phyloP scores from a whole-genome alignment of 2,113 vertebrate genomes.

The Labeo catla region DNA sequence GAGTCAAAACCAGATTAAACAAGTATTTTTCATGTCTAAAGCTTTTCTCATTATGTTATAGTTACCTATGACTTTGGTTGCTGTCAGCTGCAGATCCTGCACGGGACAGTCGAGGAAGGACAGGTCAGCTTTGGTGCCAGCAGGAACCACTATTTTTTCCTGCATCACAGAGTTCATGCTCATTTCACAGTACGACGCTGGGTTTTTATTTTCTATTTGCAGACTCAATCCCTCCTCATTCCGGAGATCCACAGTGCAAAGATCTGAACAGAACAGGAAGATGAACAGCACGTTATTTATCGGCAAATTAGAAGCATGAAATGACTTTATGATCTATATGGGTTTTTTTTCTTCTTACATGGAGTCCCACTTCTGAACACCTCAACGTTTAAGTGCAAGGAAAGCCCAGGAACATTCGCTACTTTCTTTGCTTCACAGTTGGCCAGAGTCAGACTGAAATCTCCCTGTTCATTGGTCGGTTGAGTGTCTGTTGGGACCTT shows the following conservation, averaged over 20 bases:
- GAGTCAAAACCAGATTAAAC: not conserved
- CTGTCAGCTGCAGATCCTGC: constrained; percentile 78
- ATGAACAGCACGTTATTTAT: not conserved
- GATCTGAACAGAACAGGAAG: constrained; percentile 61
- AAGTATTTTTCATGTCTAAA: not conserved
- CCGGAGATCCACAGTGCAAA: constrained; percentile 79
- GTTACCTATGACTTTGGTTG: constrained; percentile 73
- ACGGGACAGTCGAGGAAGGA: constrained; percentile 86
- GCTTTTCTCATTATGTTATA: not conserved
- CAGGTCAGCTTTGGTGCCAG: constrained; percentile 73
- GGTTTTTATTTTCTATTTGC: constrained; percentile 74
- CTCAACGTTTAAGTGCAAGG: constrained; percentile 78
- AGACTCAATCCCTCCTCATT: constrained; percentile 72
- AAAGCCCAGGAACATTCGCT: constrained; percentile 67
- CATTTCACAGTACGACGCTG: constrained; percentile 78
- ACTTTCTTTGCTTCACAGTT: constrained; percentile 82
- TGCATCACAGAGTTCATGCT: constrained; percentile 75
- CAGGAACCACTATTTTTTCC: constrained; percentile 71
- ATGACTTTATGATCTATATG: too few species aligned
- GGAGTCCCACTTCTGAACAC: constrained; percentile 74
- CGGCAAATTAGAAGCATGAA: not conserved
- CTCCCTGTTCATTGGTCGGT: constrained; percentile 80
- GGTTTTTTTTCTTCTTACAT: constrained; percentile 61
- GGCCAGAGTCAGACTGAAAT: constrained; percentile 84
- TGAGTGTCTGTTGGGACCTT: constrained; percentile 74